Evolutionary conservation across 2,113 vertebrate species (phyloP), one percentile per base, ranked within the genome.

Genomic region (Nycticebus coucang): DNA sequence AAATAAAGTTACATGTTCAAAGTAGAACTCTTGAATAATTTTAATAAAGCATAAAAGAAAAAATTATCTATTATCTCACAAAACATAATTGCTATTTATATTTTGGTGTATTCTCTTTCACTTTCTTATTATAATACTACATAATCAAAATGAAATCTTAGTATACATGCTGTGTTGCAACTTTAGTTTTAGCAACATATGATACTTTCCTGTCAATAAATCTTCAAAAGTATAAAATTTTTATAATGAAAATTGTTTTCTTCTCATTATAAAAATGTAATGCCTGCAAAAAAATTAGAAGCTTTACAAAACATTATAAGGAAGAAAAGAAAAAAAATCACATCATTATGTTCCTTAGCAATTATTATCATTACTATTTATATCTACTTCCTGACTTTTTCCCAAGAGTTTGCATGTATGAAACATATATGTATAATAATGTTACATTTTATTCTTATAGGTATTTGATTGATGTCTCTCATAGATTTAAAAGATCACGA

Each of bases 161-260:
- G 82, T 95, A 80, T 18, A 77, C 13, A 21, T 77, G 57, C 33
- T 72, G 4, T 50, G 95, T 69, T 84, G 17, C 41, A 93, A 62
- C 41, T 85, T 82, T 78, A 81, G 62, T 41, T 91, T 91, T 93
- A 89, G 62, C 55, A 95, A 60, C 79, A 82, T 62, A 37, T 83
- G 50, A 37, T 33, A 93, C 93, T 94, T 95, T 86, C 7, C 50
- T 93, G 10, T 93, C 75, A 96, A 57, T 82, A 84, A 93, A 91
- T 93, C 79, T 84, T 94, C 60, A 50, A 93, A 74, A 41, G 18
- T 62, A 69, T 91, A 69, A 37, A 33, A 68, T 33, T 89, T 96
- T 94, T 69, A 45, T 4, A 93, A 53, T 86, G 13, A 45, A 91
- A 92, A 74, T 92, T 60, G 4, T 2, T 74, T 94, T 80, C n/a